A percentile compares a stretch with the other conserved stretches of the same genome.
These are phyloP conservation scores for Eucera pruinosa DNA, from an alignment of 2,888 invertebrate species.

Conservation along the genomic window DNA sequence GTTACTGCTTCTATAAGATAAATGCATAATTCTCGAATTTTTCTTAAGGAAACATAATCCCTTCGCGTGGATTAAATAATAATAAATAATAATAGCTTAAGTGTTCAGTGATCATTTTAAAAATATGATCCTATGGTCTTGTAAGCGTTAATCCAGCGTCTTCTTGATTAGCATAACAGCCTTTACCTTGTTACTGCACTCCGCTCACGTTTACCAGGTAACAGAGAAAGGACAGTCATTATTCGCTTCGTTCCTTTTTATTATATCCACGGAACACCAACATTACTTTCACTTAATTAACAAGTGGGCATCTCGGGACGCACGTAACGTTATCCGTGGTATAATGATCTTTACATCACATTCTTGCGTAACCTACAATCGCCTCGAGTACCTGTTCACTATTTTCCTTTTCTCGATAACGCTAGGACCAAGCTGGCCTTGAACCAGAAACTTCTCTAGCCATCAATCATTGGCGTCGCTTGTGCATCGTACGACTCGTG, in stretches of 20 bases:
- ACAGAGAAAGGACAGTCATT: conserved; percentile 9
- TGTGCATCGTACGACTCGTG: conserved; percentile 15
- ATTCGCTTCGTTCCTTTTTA: not conserved
- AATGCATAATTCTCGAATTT: too few relatives aligned
- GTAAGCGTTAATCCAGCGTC: too few relatives aligned
- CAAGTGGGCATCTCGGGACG: conserved; percentile 18
- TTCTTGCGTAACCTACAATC: conserved; percentile 48
- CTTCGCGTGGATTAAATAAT: too few relatives aligned
- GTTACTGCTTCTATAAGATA: too few relatives aligned
- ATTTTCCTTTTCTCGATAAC: conserved; percentile 39
- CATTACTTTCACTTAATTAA: conserved; percentile 65
- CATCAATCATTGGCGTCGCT: conserved; percentile 54
- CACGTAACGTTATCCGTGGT: conserved; percentile 42
- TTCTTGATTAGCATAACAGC: too few relatives aligned
- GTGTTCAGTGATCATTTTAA: too few relatives aligned
- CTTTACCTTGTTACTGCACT: too few relatives aligned
- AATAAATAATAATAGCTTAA: too few relatives aligned
- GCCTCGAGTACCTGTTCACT: conserved; percentile 22
- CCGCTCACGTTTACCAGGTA: not conserved
- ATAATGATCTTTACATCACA: conserved; percentile 60
- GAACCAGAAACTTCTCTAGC: conserved; percentile 59
- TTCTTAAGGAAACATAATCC: too few relatives aligned
- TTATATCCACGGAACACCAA: not conserved
- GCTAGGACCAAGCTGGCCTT: conserved; percentile 53
- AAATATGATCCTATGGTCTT: too few relatives aligned